Evolutionary conservation across 2,113 vertebrate species (phyloP), one percentile per base, ranked within the genome.

Genomic region (Mohoua ochrocephala): DNA sequence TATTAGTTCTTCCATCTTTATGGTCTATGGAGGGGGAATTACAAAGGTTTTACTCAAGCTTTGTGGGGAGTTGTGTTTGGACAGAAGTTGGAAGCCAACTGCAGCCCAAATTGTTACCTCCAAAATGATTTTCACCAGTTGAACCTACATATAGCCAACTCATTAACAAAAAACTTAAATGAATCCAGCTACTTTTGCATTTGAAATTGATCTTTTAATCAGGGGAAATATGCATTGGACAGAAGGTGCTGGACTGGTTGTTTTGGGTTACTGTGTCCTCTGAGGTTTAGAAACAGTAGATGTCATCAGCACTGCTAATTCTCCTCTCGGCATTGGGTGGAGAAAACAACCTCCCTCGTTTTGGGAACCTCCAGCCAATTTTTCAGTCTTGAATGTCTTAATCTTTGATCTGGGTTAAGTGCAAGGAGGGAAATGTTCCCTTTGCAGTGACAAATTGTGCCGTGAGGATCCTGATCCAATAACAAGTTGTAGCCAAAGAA

Each of bases 201-300:
- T 73, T 86, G 67, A 88, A 88, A 93, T 77, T 23, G 63, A 69
- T 93, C 67, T 77, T 92, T 71, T 64, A 68, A 79, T 84, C 45
- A 50, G 33, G 41, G 63, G 22, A 73, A 83, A 64, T 44, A 41
- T 19, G 70, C 33, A 3, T 10, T n/a, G 81, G 80, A n/a, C 57
- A 76, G 91, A 57, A 91, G 92, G 68, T 1, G 13, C 63, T 68
- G 82, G 67, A 60, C 75, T 45, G 71, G 54, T 94, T 97, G 94
- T 45, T 97, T 95, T 56, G 71, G 91, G 59, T 95, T 97, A 88
- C 35, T 2, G 8, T 88, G 95, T 91, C 71, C 95, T 97, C 83
- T 50, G 88, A 63, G 67, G 59, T 73, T 80, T 53, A n/a, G 44
- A 50, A 91, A 56, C 63, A 76, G 59, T 19, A 92, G 79, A 86